Evolutionary conservation across 1,140 invertebrate species (phyloP), one percentile per base, ranked within the genome.

Genomic region (Lasioglossum baleicum): DNA sequence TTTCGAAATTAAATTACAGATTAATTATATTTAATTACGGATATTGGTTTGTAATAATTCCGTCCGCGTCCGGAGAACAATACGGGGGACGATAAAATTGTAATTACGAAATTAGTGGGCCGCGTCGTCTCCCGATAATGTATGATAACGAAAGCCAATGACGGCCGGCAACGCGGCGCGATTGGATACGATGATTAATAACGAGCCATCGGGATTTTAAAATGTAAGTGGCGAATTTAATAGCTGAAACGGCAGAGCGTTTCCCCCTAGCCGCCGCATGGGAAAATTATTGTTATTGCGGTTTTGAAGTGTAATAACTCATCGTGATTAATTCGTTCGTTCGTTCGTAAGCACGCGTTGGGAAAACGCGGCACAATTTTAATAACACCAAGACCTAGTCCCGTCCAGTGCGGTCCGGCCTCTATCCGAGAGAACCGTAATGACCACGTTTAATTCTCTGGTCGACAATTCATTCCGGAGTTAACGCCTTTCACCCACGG

Each of bases 271-370:
- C 0, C 0, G 63, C 22, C 58, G 17, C 42, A 69, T 13, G 53
- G 80, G 58, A 51, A 81, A 85, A 84, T 85, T 84, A 84, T 85
- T 71, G 61, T 74, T 69, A 85, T 78, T 77, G 60, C 40, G 40
- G 40, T 60, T 69, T 82, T 51, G 68, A 85, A 84, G 61, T 60
- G 79, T 11, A 82, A 82, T 85, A 85, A 85, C 74, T 82, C 84
- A 68, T 31, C 42, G 56, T 53, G 64, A 71, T 84, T 78, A 82
- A 80, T 81, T 68, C n/a, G 48, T 48, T 65, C 53, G 44, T 53
- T 65, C 53, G 42, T 58, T 10, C 42, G 31, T 40, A 60, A 60
- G 53, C 48, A 40, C 60, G 44, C 31, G 63, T 15, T 48, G 56
- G 65, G 15, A 44, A 64, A 66, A 31, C 56, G 48, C 40, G 26